phyloP scores from a whole-genome alignment of 2,888 invertebrate species.

The Argynnis bischoffii region DNA sequence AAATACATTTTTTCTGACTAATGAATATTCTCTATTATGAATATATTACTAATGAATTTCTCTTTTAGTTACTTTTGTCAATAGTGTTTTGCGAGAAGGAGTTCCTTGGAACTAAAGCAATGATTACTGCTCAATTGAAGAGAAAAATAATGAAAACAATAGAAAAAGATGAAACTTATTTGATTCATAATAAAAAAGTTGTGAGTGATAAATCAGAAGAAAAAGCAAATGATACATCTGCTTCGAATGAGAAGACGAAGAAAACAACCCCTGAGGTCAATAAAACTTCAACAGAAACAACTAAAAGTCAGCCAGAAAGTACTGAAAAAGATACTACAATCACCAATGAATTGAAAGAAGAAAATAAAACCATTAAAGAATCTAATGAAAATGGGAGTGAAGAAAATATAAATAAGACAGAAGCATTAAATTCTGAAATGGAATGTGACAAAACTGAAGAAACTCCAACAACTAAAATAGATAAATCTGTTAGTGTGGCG shows the following conservation, averaged over 20 bases:
- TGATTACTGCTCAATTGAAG: constrained; percentile 23
- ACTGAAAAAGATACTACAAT: background rate
- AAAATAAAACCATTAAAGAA: background rate
- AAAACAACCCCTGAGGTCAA: background rate
- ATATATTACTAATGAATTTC: no score
- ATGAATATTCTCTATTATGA: no score
- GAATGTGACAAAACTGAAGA: background rate
- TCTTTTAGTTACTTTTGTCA: constrained; percentile 32
- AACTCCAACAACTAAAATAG: background rate
- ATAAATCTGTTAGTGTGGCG: background rate
- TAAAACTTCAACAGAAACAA: background rate
- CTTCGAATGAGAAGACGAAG: background rate
- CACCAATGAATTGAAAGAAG: background rate
- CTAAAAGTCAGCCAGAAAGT: background rate
- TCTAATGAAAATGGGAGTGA: background rate
- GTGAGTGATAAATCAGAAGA: background rate
- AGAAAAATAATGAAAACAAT: constrained; percentile 14
- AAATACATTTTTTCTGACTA: background rate
- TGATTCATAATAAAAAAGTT: constrained; percentile 1
- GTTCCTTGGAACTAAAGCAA: constrained; percentile 26
- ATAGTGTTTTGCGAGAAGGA: constrained; percentile 32
- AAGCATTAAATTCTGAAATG: background rate
- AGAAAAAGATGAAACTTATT: background rate
- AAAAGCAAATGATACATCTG: background rate
- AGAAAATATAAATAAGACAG: background rate